phyloP scores from a whole-genome alignment of 1,140 invertebrate species.

The Eciton burchellii region DNA sequence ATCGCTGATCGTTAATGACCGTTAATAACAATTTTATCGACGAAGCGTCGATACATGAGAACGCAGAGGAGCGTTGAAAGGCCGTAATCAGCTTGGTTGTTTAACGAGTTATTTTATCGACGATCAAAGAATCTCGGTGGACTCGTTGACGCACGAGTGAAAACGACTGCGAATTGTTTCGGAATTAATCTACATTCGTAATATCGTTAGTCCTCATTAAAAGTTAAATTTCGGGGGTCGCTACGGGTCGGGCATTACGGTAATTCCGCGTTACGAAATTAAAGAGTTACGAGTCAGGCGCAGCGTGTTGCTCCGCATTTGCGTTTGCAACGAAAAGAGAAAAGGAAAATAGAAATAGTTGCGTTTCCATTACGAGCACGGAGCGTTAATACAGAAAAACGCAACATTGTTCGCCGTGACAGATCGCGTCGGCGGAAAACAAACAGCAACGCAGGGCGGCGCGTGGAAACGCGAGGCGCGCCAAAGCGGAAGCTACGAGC shows the following conservation, averaged over 20 bases:
- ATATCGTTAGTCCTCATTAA: conserved; percentile 1
- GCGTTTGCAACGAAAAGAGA: no score
- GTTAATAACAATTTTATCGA: neutral
- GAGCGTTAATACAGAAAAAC: neutral
- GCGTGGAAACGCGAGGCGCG: neutral
- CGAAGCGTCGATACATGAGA: neutral
- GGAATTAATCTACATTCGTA: conserved; percentile 3
- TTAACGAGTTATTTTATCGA: neutral
- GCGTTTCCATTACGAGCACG: neutral
- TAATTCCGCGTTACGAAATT: neutral
- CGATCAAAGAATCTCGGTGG: neutral
- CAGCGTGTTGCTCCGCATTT: no score
- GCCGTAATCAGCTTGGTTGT: neutral
- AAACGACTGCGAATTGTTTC: neutral
- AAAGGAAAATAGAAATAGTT: neutral
- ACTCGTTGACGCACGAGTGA: neutral
- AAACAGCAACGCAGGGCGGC: neutral
- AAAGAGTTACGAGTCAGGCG: neutral
- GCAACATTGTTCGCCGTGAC: neutral
- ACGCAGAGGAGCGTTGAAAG: neutral
- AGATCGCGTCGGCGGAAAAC: neutral
- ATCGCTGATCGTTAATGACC: neutral
- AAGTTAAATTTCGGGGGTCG: neutral
- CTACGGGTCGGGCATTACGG: no score
- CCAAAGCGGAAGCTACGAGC: neutral